Percentiles rank a stretch among this genome's conserved stretches.
Evolutionary conservation across 2,113 vertebrate genomes (phyloP).

Genomic region (Eurypyga helias): DNA sequence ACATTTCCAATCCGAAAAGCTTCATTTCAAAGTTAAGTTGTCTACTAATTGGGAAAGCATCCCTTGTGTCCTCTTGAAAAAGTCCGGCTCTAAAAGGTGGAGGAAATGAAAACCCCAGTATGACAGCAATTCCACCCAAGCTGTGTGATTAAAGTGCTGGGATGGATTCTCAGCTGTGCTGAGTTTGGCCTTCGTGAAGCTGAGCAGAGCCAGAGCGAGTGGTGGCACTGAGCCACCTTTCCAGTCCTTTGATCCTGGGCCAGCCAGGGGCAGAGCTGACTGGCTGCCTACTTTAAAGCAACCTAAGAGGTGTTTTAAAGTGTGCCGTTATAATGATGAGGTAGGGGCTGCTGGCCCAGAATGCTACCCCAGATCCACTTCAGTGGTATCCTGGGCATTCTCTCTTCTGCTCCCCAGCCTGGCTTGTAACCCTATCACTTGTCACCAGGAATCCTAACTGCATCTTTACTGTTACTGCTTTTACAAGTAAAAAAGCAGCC

Average conservation of each 20-base stretch:
- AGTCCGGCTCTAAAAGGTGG: background rate
- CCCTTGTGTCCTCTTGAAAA: background rate
- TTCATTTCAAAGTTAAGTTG: background rate
- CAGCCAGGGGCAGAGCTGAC: conserved; percentile 37
- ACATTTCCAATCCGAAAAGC: background rate
- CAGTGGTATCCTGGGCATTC: background rate
- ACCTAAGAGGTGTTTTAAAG: background rate
- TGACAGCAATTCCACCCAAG: conserved; percentile 28
- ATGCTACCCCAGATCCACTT: background rate
- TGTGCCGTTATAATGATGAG: background rate
- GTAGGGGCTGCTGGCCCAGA: background rate
- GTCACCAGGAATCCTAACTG: background rate
- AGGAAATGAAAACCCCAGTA: conserved; percentile 17
- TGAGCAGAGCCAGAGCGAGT: conserved; percentile 41
- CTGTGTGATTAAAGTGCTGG: conserved; percentile 33
- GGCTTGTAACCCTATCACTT: background rate
- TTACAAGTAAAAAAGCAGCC: background rate
- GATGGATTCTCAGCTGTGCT: conserved; percentile 66
- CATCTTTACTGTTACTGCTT: background rate
- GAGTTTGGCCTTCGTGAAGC: conserved; percentile 11
- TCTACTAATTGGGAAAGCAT: background rate
- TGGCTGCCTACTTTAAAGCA: background rate
- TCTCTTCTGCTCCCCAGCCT: background rate
- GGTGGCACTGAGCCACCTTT: conserved; percentile 56
- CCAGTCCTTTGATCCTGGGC: conserved; percentile 48